A percentile compares a stretch with the other conserved stretches of the same genome.
Conservation (phyloP, 2,888 invertebrate genomes). For the Chrysolina americana region DNA sequence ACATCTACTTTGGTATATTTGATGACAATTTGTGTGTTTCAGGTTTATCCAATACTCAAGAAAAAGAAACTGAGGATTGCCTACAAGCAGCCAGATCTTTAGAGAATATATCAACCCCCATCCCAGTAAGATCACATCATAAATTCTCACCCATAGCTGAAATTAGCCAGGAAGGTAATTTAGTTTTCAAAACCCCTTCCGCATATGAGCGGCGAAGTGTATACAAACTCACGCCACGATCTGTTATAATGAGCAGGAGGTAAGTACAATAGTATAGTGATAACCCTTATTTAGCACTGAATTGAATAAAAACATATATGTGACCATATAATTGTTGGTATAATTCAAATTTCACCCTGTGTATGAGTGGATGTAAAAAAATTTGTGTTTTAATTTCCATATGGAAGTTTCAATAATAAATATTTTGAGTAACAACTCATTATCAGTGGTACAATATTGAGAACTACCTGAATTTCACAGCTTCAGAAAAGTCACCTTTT, state of each 20-base stretch:
- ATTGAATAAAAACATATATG: too few species aligned
- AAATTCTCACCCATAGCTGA: conserved; percentile 47
- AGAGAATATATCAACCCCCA: not conserved
- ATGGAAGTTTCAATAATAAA: too few species aligned
- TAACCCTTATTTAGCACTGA: too few species aligned
- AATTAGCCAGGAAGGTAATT: conserved; percentile 35
- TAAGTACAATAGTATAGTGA: not conserved
- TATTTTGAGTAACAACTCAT: too few species aligned
- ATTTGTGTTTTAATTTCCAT: too few species aligned
- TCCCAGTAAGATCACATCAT: not conserved
- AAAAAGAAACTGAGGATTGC: not conserved
- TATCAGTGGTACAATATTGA: too few species aligned
- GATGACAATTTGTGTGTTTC: not conserved
- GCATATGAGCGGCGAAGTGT: conserved; percentile 53
- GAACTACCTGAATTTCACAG: too few species aligned
- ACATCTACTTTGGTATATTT: too few species aligned
- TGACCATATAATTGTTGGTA: too few species aligned
- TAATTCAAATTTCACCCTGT: too few species aligned
- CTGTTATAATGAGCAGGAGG: conserved; percentile 33
- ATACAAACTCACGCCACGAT: conserved; percentile 31
- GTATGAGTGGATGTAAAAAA: too few species aligned
- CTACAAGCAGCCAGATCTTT: not conserved
- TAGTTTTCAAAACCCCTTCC: conserved; percentile 53
- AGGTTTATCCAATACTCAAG: not conserved
- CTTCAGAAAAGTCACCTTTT: too few species aligned